Percentiles rank a stretch among this genome's conserved stretches.
Evolutionary conservation across 2,797 vertebrate species (phyloP).

Genomic region (Propithecus deckenii): DNA sequence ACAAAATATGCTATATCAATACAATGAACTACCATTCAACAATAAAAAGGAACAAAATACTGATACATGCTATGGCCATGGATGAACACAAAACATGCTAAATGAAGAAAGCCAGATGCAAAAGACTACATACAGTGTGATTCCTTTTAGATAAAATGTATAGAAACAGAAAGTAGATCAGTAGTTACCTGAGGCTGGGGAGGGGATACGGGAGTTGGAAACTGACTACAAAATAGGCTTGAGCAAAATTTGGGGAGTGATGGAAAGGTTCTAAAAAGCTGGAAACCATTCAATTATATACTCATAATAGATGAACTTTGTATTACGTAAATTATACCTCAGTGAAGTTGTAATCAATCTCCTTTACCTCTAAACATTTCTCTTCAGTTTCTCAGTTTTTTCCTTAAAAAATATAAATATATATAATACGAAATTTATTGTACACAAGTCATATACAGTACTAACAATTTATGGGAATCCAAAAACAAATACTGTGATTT

Average conservation of each 20-base stretch:
- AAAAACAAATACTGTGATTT: slow-evolving; percentile 40
- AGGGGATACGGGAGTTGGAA: neutral
- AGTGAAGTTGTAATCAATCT: neutral
- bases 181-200: neutral
- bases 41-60: slow-evolving; percentile 34
- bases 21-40: slow-evolving; percentile 20
- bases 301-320: neutral
- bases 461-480: neutral
- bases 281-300: neutral
- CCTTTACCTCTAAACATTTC: slow-evolving; percentile 5
- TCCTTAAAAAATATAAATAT: neutral
- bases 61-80: neutral
- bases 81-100: slow-evolving; percentile 4
- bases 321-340: neutral
- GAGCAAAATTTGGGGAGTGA: neutral
- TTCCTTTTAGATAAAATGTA: neutral
- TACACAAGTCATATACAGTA: neutral
- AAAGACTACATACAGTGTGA: neutral
- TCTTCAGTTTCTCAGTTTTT: neutral
- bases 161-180: slow-evolving; percentile 15
- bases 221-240: neutral
- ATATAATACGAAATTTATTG: neutral
- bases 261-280: slow-evolving; percentile 54
- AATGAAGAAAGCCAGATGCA: slow-evolving; percentile 26
- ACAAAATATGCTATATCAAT: neutral